Evolutionary conservation across 2,797 vertebrate genomes (phyloP).

Genomic region (Silurus lanzhouensis): DNA sequence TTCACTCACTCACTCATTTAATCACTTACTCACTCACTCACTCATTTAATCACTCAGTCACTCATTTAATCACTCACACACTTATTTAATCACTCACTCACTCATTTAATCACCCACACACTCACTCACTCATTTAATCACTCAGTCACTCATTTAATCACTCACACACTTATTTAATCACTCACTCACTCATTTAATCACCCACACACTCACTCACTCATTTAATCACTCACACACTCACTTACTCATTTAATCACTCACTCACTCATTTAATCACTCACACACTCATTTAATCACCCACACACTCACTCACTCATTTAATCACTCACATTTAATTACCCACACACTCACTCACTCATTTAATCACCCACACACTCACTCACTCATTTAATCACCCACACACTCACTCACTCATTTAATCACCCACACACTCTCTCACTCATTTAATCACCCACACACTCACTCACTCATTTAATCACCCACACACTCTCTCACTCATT

Average conservation of each 20-base stretch:
- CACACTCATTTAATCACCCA: conserved; percentile 1
- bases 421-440: no score
- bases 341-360: neutral
- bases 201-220: no score
- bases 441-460: neutral
- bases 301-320: neutral
- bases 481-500: conserved; percentile 7
- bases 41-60: conserved; percentile 14
- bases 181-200: neutral
- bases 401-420: neutral
- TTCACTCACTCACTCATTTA: no score
- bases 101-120: no score
- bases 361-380: neutral
- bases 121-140: neutral
- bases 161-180: no score
- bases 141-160: neutral
- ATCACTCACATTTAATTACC: no score
- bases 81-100: fast-evolving
- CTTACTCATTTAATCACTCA: neutral
- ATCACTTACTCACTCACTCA: conserved; percentile 4
- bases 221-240: neutral
- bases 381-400: neutral
- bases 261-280: neutral
- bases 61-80: no score
- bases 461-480: neutral